These are phyloP conservation scores for Papilio demoleus DNA, from an alignment of 2,888 invertebrate species.

Conservation along the genomic window DNA sequence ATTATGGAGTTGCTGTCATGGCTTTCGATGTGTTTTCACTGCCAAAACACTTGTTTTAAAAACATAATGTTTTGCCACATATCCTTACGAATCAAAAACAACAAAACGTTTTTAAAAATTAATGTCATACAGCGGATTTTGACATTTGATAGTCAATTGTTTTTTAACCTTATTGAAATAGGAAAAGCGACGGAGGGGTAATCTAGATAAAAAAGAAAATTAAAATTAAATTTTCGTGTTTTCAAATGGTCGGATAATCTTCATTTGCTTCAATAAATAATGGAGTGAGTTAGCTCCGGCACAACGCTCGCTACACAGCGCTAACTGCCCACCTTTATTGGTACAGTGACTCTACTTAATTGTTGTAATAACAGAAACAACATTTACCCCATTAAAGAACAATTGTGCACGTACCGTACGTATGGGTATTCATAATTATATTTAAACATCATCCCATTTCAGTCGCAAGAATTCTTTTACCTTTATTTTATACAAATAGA, in stretches of 20 bases:
- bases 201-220: neutral
- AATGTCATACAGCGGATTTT: too few relatives aligned
- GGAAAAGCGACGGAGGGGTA: neutral
- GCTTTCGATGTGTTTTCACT: neutral
- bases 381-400: constrained; percentile 39
- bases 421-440: constrained; percentile 23
- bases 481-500: too few relatives aligned
- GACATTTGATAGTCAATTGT: too few relatives aligned
- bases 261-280: constrained; percentile 69
- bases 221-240: neutral
- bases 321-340: constrained; percentile 82
- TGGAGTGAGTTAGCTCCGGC: constrained; percentile 78
- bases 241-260: constrained; percentile 21
- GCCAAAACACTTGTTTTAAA: too few relatives aligned
- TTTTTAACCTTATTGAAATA: too few relatives aligned
- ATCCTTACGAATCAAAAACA: too few relatives aligned
- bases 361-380: constrained; percentile 75
- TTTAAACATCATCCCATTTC: constrained; percentile 15
- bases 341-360: constrained; percentile 65
- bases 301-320: constrained; percentile 80
- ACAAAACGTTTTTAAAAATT: too few relatives aligned
- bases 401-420: constrained; percentile 26
- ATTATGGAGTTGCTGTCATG: neutral
- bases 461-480: too few relatives aligned
- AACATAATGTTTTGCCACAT: too few relatives aligned